Conservation (phyloP, 2,113 vertebrate genomes). For the Salvelinus fontinalis region DNA sequence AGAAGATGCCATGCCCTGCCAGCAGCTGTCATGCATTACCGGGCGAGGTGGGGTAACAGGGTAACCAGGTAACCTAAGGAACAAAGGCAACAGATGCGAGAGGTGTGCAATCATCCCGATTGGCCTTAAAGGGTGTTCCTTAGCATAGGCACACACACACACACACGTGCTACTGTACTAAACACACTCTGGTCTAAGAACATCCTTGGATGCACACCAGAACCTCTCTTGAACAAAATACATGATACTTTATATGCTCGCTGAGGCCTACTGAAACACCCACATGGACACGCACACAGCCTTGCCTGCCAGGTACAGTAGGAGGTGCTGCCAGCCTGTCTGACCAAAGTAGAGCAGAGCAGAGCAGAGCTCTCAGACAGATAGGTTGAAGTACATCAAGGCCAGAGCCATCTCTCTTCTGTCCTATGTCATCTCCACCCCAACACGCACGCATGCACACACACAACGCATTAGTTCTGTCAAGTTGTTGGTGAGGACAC, state of each 20-base stretch:
- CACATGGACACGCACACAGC: background rate
- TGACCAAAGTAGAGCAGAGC: too few relatives aligned
- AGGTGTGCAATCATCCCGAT: slow-evolving; percentile 57
- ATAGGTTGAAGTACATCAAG: too few relatives aligned
- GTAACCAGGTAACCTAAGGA: slow-evolving; percentile 60
- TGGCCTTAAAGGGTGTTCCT: slow-evolving; percentile 39
- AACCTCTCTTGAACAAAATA: too few relatives aligned
- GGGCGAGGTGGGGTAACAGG: slow-evolving; percentile 3
- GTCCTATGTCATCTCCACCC: too few relatives aligned
- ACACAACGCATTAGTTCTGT: background rate
- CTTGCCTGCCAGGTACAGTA: too few relatives aligned
- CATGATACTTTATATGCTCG: background rate
- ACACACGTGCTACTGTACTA: background rate
- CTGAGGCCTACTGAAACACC: background rate
- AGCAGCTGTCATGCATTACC: slow-evolving; percentile 49
- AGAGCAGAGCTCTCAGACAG: too few relatives aligned
- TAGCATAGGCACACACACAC: slow-evolving; percentile 38
- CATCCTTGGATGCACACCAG: background rate
- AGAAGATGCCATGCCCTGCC: slow-evolving; percentile 36
- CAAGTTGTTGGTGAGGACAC: slow-evolving; percentile 1
- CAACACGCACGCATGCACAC: background rate
- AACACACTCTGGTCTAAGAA: background rate
- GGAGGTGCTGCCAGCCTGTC: too few relatives aligned
- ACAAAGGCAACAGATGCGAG: slow-evolving; percentile 60
- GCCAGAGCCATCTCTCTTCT: too few relatives aligned